phyloP scores from a whole-genome alignment of 1,140 invertebrate genomes.

The Thalassaphorura encarpata region DNA sequence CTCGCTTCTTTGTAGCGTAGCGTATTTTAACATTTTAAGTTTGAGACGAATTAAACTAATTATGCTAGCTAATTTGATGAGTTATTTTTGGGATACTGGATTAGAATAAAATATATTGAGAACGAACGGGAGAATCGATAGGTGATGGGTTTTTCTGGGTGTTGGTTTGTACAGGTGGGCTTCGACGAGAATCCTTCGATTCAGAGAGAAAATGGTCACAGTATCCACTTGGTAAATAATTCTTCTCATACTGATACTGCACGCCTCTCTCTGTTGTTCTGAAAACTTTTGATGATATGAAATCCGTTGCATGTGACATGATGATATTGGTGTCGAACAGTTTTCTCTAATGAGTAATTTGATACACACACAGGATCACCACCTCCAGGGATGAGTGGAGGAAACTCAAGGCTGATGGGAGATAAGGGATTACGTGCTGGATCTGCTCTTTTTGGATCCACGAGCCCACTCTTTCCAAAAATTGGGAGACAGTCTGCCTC shows the following conservation, averaged over 20 bases:
- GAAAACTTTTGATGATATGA: no score
- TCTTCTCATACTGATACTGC: not conserved
- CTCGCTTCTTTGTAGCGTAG: no score
- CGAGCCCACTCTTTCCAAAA: conserved; percentile 68
- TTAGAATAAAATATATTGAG: not conserved
- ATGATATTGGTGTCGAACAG: not conserved
- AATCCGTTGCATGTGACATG: no score
- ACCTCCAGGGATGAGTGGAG: conserved; percentile 26
- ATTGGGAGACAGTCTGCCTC: conserved; percentile 36
- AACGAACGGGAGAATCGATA: not conserved
- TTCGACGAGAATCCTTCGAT: conserved; percentile 26
- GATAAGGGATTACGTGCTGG: conserved; percentile 31
- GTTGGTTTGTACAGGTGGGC: conserved; percentile 26
- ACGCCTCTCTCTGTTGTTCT: not conserved
- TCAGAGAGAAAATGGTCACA: conserved; percentile 28
- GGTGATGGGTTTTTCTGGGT: conserved; percentile 12
- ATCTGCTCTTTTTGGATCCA: conserved; percentile 59
- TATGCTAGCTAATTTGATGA: not conserved
- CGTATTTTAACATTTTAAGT: no score
- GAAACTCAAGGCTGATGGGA: conserved; percentile 30
- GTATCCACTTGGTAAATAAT: conserved; percentile 24
- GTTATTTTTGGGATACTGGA: not conserved
- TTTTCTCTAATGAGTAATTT: not conserved
- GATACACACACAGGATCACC: conserved; percentile 27
- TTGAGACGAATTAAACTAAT: no score